Evolutionary conservation across 2,888 invertebrate genomes (phyloP), one percentile per base, ranked within the genome.

Genomic region (Rhagium mordax): DNA sequence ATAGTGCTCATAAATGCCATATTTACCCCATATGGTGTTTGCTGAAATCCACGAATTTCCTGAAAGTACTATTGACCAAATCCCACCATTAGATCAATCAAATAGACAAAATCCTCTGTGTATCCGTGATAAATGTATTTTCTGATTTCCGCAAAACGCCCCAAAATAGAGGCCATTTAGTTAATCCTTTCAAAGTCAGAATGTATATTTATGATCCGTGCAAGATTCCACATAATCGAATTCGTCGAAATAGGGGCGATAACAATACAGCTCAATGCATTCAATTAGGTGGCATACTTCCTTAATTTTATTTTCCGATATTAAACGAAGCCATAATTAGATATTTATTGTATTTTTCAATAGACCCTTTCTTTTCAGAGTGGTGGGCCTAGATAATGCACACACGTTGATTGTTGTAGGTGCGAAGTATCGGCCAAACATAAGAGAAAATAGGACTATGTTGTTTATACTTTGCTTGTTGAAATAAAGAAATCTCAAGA

Each of bases 161-260:
- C 81, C 81, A 82, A 81, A 82, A 82, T 81, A 79, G 77, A 73
- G 75, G 78, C 79, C 79, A 80, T 82, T 82, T 78, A 80, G 79
- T 80, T 82, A 83, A 83, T 83, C 83, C 82, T 83, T 83, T 81
- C 78, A 75, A 80, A 78, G 78, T 76, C 79, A 67, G 76, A 67
- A 72, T 73, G 70, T 75, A 65, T 80, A 81, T 83, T 81, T 81
- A 80, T 81, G 78, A 75, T 70, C 70, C 75, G 70, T 75, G 74
- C 64, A 76, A 73, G 75, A 79, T 78, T 78, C 75, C 70, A 48
- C 47, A 74, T 75, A 75, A 78, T 77, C 73, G 66, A 74, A 70
- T 53, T 51, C 72, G 70, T 72, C 73, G 70, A 72, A 75, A 72
- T 70, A 68, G 66, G 74, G 73, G 74, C 70, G 47, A 73, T 71